Conservation (phyloP, 2,888 invertebrate species). For the Gnatocerus cornutus region DNA sequence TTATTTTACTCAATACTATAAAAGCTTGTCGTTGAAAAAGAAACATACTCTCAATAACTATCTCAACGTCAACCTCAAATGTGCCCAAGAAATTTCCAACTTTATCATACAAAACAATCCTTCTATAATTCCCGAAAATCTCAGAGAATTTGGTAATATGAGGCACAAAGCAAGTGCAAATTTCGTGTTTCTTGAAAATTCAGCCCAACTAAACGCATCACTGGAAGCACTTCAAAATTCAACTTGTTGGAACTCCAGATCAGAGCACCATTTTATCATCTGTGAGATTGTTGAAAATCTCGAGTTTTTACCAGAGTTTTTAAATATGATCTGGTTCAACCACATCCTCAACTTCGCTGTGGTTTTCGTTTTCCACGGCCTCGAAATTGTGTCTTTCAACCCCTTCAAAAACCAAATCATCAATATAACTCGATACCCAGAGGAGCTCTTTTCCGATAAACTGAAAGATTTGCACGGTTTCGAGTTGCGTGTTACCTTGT, state of each 20-base stretch:
- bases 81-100: too few relatives aligned
- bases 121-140: too few relatives aligned
- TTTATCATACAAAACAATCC: too few relatives aligned
- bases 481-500: constrained; percentile 12
- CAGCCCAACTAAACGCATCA: background rate
- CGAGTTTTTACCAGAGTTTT: background rate
- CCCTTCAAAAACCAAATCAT: background rate
- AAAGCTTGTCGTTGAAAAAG: too few relatives aligned
- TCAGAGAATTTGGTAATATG: too few relatives aligned
- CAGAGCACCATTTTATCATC: constrained; percentile 1
- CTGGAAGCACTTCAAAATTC: background rate
- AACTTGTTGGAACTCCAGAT: background rate
- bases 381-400: background rate
- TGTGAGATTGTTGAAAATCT: background rate
- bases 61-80: too few relatives aligned
- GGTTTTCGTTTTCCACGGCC: background rate
- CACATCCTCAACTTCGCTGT: background rate
- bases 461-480: constrained; percentile 22
- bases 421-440: background rate
- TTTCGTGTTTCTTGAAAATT: background rate
- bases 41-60: too few relatives aligned
- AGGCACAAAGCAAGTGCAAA: background rate
- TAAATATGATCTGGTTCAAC: background rate
- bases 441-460: background rate
- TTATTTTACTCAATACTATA: too few relatives aligned